Conservation (phyloP, 2,888 invertebrate genomes). For the Ceriagrion tenellum region DNA sequence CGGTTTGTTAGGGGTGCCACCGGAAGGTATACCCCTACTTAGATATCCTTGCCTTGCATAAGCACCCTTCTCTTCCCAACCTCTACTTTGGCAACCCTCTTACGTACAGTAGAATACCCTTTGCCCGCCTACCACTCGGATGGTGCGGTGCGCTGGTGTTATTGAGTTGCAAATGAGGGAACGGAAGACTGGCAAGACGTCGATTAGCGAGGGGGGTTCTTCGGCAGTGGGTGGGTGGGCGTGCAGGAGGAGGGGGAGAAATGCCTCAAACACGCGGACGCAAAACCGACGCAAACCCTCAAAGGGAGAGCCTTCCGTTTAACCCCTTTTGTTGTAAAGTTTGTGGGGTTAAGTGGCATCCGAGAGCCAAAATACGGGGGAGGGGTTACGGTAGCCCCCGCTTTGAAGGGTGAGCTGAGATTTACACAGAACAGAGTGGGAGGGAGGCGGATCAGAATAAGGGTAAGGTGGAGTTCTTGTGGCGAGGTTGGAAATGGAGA, state of each 20-base stretch:
- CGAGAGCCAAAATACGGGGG: neutral
- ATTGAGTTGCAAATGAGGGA: constrained; percentile 18
- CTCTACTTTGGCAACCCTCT: neutral
- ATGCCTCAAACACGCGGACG: neutral
- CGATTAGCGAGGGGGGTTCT: neutral
- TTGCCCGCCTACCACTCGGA: neutral
- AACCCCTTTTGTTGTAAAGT: neutral
- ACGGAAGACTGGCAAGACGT: neutral
- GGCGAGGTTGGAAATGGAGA: too few species aligned
- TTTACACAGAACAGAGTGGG: too few species aligned
- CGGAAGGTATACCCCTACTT: too few species aligned
- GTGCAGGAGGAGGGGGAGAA: neutral
- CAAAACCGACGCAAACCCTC: neutral
- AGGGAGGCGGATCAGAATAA: too few species aligned
- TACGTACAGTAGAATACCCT: neutral
- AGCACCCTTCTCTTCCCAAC: neutral
- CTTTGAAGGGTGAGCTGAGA: neutral
- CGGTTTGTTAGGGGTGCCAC: neutral
- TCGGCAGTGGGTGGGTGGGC: neutral
- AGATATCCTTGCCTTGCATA: neutral
- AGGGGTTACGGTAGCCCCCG: neutral
- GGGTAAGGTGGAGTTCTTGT: too few species aligned
- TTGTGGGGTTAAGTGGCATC: neutral
- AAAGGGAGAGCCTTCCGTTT: neutral
- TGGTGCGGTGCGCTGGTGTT: neutral